Conservation (phyloP, 2,797 vertebrate genomes). For the Sebastolobus altivelis region DNA sequence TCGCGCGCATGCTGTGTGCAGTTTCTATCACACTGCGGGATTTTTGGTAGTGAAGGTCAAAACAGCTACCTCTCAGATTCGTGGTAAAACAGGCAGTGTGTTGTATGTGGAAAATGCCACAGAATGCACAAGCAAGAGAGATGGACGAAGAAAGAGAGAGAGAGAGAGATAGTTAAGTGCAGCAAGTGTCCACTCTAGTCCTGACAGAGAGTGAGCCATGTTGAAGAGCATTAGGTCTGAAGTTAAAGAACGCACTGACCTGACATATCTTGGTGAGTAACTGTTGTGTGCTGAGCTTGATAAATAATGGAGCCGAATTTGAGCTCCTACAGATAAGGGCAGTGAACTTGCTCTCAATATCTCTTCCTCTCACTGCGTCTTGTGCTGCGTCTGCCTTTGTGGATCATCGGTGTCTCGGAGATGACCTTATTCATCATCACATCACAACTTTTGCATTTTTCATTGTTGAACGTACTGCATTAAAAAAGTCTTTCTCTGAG, state of each 20-base stretch:
- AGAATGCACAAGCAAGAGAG: background rate
- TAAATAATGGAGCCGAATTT: constrained; percentile 71
- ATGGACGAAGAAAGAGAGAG: constrained; percentile 4
- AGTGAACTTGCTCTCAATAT: constrained; percentile 42
- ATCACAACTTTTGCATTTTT: constrained; percentile 36
- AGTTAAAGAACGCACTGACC: constrained; percentile 65
- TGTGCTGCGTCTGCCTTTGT: background rate
- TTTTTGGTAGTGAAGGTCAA: background rate
- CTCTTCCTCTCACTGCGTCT: constrained; percentile 8
- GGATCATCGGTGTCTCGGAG: constrained; percentile 1
- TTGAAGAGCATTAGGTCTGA: constrained; percentile 63
- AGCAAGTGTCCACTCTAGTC: constrained; percentile 55
- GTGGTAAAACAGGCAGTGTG: background rate
- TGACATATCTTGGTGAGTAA: constrained; percentile 74
- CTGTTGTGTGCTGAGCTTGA: constrained; percentile 70
- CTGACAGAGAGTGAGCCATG: constrained; percentile 53
- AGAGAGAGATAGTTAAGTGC: constrained; percentile 17
- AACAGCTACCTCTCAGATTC: background rate
- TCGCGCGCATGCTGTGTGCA: background rate
- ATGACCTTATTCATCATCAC: constrained; percentile 12
- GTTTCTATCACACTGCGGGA: constrained; percentile 1
- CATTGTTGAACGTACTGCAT: background rate
- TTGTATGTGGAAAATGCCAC: background rate
- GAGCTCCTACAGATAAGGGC: constrained; percentile 53
- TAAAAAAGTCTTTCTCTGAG: background rate